Percentiles rank a stretch among this genome's conserved stretches.
These are phyloP conservation scores for Adineta ricciae DNA, from an alignment of 2,888 invertebrate genomes.

Conservation along the genomic window DNA sequence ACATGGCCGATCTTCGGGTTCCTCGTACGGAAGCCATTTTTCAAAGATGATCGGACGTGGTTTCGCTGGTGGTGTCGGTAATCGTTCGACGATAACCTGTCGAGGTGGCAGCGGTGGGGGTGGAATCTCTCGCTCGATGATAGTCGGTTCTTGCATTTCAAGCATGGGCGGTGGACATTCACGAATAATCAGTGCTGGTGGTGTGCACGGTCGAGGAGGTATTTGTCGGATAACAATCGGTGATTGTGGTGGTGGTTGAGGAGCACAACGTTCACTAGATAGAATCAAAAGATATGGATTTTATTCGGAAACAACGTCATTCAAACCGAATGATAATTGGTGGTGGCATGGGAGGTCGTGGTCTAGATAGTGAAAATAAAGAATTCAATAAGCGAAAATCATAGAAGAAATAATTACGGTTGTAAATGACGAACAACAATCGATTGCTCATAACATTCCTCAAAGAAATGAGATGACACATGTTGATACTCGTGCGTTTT, in stretches of 20 bases:
- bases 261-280: neutral
- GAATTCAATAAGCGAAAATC: too few relatives aligned
- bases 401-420: neutral
- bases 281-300: neutral
- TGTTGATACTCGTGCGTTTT: neutral
- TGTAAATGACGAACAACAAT: conserved; percentile 6
- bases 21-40: conserved; percentile 17
- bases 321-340: conserved; percentile 12
- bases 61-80: conserved; percentile 5
- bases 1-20: conserved; percentile 16
- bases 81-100: neutral
- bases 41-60: conserved; percentile 4
- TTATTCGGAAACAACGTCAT: neutral
- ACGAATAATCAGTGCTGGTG: conserved; percentile 16
- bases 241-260: neutral
- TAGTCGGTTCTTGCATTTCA: neutral
- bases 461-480: neutral
- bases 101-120: conserved; percentile 18
- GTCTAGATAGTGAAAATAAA: neutral
- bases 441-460: conserved; percentile 17
- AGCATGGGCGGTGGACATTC: conserved; percentile 2
- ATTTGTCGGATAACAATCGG: conserved; percentile 5
- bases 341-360: neutral
- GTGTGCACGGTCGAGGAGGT: neutral
- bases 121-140: neutral